Percentiles rank a stretch among this genome's conserved stretches.
Evolutionary conservation across 1,140 invertebrate genomes (phyloP).

Genomic region (Leptoteleia sp.): DNA sequence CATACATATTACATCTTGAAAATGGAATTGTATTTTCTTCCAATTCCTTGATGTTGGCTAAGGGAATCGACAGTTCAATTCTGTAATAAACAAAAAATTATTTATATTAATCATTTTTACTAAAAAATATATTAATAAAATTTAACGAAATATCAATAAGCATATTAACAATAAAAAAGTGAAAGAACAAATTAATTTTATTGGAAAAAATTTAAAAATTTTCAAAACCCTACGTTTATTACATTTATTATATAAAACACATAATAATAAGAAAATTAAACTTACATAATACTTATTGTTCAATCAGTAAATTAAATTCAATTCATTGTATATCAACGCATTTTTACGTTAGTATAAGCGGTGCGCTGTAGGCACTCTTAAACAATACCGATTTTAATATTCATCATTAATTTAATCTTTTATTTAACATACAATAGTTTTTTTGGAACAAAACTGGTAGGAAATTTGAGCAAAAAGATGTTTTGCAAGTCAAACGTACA

Average conservation of each 20-base stretch:
- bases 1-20: slow-evolving; percentile 87
- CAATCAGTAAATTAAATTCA: slow-evolving; percentile 4
- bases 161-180: too few relatives aligned
- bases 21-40: slow-evolving; percentile 81
- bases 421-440: slow-evolving; percentile 56
- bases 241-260: too few relatives aligned
- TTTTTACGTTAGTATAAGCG: slow-evolving; percentile 18
- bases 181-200: too few relatives aligned
- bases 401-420: slow-evolving; percentile 53
- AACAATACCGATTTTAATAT: slow-evolving; percentile 33
- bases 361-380: not conserved
- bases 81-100: slow-evolving; percentile 71
- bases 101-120: not conserved
- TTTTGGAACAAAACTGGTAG: slow-evolving; percentile 32
- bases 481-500: slow-evolving; percentile 46
- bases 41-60: slow-evolving; percentile 69
- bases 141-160: too few relatives aligned
- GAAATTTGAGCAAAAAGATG: slow-evolving; percentile 37
- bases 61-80: slow-evolving; percentile 84
- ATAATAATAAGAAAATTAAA: slow-evolving; percentile 15
- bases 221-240: too few relatives aligned
- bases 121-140: too few relatives aligned
- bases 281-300: slow-evolving; percentile 32
- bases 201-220: too few relatives aligned
- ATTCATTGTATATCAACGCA: slow-evolving; percentile 6